These are phyloP conservation scores for Poeciliopsis turrubarensis DNA, from an alignment of 2,113 vertebrate genomes.

Conservation along the genomic window DNA sequence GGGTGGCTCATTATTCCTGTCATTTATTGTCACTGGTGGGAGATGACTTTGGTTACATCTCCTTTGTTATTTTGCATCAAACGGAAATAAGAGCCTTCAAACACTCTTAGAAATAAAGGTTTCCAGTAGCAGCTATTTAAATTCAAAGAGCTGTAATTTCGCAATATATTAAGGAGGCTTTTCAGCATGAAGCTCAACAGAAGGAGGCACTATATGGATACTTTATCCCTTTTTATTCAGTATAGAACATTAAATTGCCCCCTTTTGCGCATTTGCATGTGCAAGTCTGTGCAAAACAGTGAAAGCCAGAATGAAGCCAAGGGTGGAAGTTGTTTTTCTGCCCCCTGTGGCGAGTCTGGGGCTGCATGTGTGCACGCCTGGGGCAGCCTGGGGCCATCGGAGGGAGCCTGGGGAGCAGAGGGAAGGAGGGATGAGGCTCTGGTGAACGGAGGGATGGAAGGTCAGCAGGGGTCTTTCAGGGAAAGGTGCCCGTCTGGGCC, in stretches of 20 bases:
- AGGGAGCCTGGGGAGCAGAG: constrained; percentile 74
- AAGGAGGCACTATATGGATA: constrained; percentile 13
- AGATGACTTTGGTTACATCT: background rate
- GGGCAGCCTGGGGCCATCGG: constrained; percentile 78
- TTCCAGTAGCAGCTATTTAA: background rate
- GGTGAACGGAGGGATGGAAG: constrained; percentile 64
- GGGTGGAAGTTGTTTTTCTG: constrained; percentile 85
- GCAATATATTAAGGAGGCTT: constrained; percentile 16
- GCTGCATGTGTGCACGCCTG: constrained; percentile 58
- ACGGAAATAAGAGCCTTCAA: background rate
- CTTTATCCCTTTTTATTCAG: constrained; percentile 18
- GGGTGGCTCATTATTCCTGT: background rate
- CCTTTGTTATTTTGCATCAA: background rate
- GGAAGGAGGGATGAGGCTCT: constrained; percentile 61
- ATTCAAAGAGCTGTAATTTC: background rate
- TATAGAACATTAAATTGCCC: constrained; percentile 23
- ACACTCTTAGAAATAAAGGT: background rate
- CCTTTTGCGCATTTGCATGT: constrained; percentile 42
- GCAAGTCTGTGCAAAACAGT: constrained; percentile 18
- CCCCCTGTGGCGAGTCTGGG: constrained; percentile 77
- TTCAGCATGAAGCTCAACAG: constrained; percentile 20
- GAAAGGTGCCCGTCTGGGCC: constrained; percentile 74
- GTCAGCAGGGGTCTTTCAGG: constrained; percentile 70
- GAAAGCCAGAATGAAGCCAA: constrained; percentile 59
- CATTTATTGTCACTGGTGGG: background rate